These are phyloP conservation scores for Phasia obesa DNA, from an alignment of 2,888 invertebrate genomes.

Conservation along the genomic window DNA sequence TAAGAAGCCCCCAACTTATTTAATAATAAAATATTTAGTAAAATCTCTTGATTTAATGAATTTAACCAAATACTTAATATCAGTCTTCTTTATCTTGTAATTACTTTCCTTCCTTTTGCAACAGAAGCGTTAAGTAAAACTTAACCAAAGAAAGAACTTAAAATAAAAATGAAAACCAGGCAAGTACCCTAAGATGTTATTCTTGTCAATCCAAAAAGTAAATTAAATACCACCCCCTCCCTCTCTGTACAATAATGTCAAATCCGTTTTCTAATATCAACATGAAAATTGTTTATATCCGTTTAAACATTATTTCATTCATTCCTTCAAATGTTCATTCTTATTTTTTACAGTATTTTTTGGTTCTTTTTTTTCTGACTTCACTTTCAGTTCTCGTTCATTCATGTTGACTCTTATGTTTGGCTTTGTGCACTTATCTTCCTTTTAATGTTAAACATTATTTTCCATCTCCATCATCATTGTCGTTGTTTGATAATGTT, in stretches of 20 bases:
- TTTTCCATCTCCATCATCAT: conserved; percentile 58
- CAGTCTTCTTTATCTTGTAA: conserved; percentile 49
- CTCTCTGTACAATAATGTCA: conserved; percentile 67
- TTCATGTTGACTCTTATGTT: conserved; percentile 65
- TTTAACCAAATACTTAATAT: conserved; percentile 51
- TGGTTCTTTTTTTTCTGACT: conserved; percentile 13
- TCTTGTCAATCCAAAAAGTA: conserved; percentile 63
- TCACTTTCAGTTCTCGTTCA: conserved; percentile 28
- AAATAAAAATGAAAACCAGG: conserved; percentile 30
- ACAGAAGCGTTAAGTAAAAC: conserved; percentile 2
- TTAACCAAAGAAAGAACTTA: conserved; percentile 4
- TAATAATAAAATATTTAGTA: conserved; percentile 18
- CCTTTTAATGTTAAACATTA: conserved; percentile 69
- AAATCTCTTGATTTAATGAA: conserved; percentile 51
- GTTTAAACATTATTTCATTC: conserved; percentile 66
- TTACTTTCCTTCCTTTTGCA: conserved; percentile 48
- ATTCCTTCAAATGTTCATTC: conserved; percentile 38
- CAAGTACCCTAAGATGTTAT: conserved; percentile 63
- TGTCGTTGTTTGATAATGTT: conserved; percentile 57
- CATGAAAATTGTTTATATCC: conserved; percentile 73
- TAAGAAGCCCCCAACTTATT: neutral
- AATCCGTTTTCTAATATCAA: conserved; percentile 71
- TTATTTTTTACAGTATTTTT: conserved; percentile 16
- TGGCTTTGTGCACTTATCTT: conserved; percentile 68
- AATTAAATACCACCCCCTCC: conserved; percentile 62